Evolutionary conservation across 2,797 vertebrate species (phyloP).

Genomic region (Mus minutoides): DNA sequence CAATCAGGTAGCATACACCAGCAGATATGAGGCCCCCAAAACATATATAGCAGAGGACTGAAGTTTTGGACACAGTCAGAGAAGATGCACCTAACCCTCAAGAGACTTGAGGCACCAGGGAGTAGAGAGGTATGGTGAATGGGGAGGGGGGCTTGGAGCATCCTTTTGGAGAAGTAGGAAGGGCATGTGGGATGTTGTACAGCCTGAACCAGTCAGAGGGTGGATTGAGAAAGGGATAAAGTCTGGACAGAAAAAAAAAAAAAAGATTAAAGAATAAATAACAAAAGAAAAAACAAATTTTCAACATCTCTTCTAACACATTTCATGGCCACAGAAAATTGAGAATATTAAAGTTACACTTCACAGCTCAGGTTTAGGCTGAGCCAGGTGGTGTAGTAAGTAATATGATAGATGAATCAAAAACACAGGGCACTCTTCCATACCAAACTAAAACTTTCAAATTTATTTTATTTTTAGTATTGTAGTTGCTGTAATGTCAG

Average conservation of each 20-base stretch:
- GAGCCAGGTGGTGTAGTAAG: background rate
- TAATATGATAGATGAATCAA: background rate
- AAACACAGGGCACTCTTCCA: background rate
- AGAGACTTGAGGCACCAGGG: fast-evolving
- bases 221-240: background rate
- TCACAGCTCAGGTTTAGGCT: background rate
- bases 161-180: background rate
- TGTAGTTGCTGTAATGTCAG: background rate
- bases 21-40: background rate
- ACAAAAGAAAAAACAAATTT: background rate
- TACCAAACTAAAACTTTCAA: background rate
- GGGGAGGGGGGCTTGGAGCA: background rate
- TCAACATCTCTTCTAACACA: constrained; percentile 2
- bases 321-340: constrained; percentile 50
- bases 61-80: background rate
- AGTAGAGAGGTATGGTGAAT: background rate
- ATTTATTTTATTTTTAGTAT: constrained; percentile 56
- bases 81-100: background rate
- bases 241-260: background rate
- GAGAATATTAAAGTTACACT: constrained; percentile 12
- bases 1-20: background rate
- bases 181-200: background rate
- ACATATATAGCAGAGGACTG: background rate
- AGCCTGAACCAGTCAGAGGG: background rate
- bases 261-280: background rate